Base-by-base conservation (phyloP, 1,140 invertebrate genomes). In the Neodiprion lecontei region DNA sequence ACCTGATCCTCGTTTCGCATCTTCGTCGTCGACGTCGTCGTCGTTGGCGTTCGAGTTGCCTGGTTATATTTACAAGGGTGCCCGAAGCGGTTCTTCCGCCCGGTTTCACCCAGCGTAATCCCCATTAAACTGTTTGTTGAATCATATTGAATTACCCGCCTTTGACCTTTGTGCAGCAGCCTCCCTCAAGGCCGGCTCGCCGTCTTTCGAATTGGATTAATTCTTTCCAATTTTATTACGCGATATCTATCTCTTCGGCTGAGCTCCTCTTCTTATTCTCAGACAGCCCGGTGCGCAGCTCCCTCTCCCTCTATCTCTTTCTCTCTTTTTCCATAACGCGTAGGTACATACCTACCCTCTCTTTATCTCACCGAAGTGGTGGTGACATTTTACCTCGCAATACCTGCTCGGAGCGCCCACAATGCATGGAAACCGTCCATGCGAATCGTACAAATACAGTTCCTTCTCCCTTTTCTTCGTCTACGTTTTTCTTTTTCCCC, bases 111-210 rank as follows among this genome's bases (percentile, higher is more conserved):
- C 78, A 72, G 78, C 73, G 81, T 82, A 83, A 84, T 82, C 82
- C 77, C 80, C 77, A 82, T 85, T 84, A 85, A 85, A 85, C 82
- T 84, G 82, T 84, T 84, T 85, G 82, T 84, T 80, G 82, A 85
- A 85, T 85, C 81, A 84, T 83, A 85, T 85, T 83, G 83, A 85
- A 85, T 85, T 85, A 85, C 82, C 79, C 73, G 76, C 78, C 79
- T 77, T 77, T 61, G 77, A 61, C 53, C 53, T 61, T 61, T 61
- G 53, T 61, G 28, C 28, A 40, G 28, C 28, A 61, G 3, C n/a
- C n/a, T 79, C 76, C 78, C 76, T 71, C 79, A 78, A 71, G 78
- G 76, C 76, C 75, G 74, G 74, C 79, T 80, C 81, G 82, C 78
- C 79, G 76, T 74, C 79, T 77, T 70, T 71, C 72, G 81, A 80